Percentiles rank a stretch among this genome's conserved stretches.
Conservation (phyloP, 2,888 invertebrate species). For the Thelaira solivaga region DNA sequence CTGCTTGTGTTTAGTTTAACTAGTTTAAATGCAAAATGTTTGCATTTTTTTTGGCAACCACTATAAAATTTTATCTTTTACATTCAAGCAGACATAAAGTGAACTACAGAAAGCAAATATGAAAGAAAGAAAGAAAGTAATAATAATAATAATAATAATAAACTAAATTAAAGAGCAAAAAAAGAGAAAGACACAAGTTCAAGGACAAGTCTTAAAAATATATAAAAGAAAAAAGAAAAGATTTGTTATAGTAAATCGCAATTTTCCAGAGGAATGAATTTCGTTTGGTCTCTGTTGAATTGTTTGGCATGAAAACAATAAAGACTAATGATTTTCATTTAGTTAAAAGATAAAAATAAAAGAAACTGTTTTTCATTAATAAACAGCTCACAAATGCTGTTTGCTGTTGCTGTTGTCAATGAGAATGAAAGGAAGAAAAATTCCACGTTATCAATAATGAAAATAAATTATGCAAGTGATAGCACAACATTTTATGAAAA, state of each 20-base stretch:
- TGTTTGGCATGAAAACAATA: conserved; percentile 10
- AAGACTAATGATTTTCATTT: conserved; percentile 7
- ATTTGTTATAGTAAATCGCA: not conserved
- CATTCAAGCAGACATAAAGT: conserved; percentile 20
- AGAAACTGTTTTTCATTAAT: not conserved
- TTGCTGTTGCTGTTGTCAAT: no score
- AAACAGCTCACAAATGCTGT: not conserved
- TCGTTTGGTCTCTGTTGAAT: not conserved
- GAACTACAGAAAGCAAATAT: not conserved
- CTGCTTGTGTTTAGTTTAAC: no score
- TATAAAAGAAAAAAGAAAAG: not conserved
- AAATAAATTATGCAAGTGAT: no score
- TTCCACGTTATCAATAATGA: no score
- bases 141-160: no score
- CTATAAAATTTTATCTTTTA: conserved; percentile 30
- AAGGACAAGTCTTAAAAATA: conserved; percentile 21
- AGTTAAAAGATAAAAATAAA: not conserved
- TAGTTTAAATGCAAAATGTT: not conserved
- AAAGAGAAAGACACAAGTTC: conserved; percentile 31
- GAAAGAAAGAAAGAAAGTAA: no score
- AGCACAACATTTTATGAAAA: no score
- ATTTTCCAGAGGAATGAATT: conserved; percentile 11
- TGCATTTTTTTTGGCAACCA: conserved; percentile 8
- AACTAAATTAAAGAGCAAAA: conserved; percentile 10
- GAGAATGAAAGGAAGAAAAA: no score